Conservation (phyloP, 2,797 vertebrate genomes). For the Crax fasciolata region DNA sequence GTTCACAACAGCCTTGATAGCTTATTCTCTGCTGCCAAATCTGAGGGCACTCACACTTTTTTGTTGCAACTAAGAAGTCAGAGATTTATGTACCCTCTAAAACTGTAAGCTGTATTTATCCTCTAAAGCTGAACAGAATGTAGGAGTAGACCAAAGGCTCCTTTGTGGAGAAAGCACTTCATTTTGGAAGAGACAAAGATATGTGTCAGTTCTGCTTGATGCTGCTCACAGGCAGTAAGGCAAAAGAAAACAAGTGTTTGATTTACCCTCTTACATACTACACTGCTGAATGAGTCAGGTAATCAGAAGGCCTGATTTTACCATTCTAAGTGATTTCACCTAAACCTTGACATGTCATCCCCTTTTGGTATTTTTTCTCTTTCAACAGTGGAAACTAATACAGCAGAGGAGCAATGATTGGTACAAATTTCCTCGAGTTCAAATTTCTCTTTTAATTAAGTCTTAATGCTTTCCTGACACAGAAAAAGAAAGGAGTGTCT, state of each 20-base stretch:
- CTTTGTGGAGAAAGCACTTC: background rate
- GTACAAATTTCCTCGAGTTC: background rate
- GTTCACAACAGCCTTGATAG: background rate
- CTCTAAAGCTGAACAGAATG: background rate
- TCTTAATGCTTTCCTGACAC: background rate
- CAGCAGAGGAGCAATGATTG: background rate
- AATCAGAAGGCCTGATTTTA: constrained; percentile 9
- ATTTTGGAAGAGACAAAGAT: background rate
- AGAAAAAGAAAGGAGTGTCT: background rate
- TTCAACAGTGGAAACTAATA: background rate
- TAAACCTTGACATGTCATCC: background rate
- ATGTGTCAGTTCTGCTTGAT: background rate
- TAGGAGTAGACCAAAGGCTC: constrained; percentile 33
- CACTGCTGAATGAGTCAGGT: background rate
- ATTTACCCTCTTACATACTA: background rate
- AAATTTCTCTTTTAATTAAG: background rate
- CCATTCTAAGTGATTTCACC: background rate
- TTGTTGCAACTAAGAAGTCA: constrained; percentile 8
- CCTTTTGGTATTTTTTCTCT: background rate
- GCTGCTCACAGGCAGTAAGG: background rate
- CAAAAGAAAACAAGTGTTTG: background rate
- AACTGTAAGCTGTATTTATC: constrained; percentile 46
- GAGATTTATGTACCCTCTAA: constrained; percentile 38
- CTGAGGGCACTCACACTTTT: constrained; percentile 20
- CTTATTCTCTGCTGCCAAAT: constrained; percentile 26